These are phyloP conservation scores for Gymnocheta viridis DNA, from an alignment of 2,888 invertebrate genomes.

Conservation along the genomic window DNA sequence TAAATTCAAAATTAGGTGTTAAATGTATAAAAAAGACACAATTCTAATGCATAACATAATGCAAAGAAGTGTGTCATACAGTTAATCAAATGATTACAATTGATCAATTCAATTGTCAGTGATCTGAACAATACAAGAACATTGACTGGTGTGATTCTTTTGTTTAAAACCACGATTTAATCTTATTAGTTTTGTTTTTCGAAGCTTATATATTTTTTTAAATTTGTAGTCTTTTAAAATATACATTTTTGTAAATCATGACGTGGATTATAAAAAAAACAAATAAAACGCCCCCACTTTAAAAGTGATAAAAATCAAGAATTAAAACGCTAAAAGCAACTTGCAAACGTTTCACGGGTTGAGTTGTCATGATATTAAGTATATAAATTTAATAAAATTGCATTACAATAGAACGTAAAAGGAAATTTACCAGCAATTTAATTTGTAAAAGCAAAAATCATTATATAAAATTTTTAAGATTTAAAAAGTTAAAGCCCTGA, in stretches of 20 bases:
- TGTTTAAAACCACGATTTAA: neutral
- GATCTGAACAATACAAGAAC: neutral
- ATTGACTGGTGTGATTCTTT: neutral
- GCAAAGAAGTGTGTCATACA: neutral
- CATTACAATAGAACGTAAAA: slow-evolving; percentile 9
- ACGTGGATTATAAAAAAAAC: neutral
- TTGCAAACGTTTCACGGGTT: slow-evolving; percentile 12
- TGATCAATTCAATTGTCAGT: neutral
- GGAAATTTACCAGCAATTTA: slow-evolving; percentile 1
- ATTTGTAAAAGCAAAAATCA: neutral
- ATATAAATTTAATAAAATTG: too few species aligned
- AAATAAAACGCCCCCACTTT: slow-evolving; percentile 54
- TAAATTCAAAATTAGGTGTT: neutral
- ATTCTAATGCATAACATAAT: neutral
- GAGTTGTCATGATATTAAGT: too few species aligned
- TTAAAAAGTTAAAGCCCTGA: too few species aligned
- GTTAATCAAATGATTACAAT: neutral
- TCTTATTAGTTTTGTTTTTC: neutral
- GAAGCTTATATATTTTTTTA: neutral
- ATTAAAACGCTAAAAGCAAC: slow-evolving; percentile 15
- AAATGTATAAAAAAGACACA: neutral
- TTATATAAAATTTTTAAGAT: neutral
- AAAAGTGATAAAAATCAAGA: slow-evolving; percentile 24
- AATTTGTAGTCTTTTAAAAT: neutral
- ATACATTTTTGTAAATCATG: neutral